phyloP scores from a whole-genome alignment of 2,888 invertebrate genomes.

The Platynereis dumerilii region DNA sequence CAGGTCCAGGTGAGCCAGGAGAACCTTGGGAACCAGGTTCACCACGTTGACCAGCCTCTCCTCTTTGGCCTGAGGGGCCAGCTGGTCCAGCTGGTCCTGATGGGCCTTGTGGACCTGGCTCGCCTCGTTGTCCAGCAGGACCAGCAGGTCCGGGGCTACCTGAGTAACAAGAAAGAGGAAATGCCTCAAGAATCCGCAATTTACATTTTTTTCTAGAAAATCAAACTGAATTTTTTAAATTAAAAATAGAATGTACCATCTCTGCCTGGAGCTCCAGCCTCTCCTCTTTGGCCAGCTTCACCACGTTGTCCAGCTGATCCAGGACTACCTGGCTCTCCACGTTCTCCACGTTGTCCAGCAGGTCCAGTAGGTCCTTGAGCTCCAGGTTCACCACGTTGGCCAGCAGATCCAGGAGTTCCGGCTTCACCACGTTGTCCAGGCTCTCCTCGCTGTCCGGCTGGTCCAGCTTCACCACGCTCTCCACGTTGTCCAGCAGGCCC shows the following conservation, averaged over 20 bases:
- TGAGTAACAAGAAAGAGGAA: no score
- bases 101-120: slow-evolving; percentile 14
- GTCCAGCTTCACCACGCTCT: neutral
- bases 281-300: slow-evolving; percentile 59
- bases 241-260: slow-evolving; percentile 20
- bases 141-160: neutral
- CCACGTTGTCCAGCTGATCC: slow-evolving; percentile 66
- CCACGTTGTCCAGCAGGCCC: slow-evolving; percentile 14
- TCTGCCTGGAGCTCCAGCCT: slow-evolving; percentile 30
- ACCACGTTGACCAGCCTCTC: slow-evolving; percentile 66
- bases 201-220: no score
- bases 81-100: slow-evolving; percentile 13
- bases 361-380: slow-evolving; percentile 7
- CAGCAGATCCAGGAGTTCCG: slow-evolving; percentile 15
- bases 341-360: slow-evolving; percentile 17
- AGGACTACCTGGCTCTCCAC: slow-evolving; percentile 14
- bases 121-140: slow-evolving; percentile 14
- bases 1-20: slow-evolving; percentile 25
- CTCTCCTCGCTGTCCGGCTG: slow-evolving; percentile 15
- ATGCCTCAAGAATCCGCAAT: no score
- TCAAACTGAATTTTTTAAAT: no score
- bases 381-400: slow-evolving; percentile 24
- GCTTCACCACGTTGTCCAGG: slow-evolving; percentile 11
- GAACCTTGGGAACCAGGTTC: slow-evolving; percentile 26
- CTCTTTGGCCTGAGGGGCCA: slow-evolving; percentile 65